Conservation (phyloP, 2,113 vertebrate species). For the Tauraco erythrolophus region DNA sequence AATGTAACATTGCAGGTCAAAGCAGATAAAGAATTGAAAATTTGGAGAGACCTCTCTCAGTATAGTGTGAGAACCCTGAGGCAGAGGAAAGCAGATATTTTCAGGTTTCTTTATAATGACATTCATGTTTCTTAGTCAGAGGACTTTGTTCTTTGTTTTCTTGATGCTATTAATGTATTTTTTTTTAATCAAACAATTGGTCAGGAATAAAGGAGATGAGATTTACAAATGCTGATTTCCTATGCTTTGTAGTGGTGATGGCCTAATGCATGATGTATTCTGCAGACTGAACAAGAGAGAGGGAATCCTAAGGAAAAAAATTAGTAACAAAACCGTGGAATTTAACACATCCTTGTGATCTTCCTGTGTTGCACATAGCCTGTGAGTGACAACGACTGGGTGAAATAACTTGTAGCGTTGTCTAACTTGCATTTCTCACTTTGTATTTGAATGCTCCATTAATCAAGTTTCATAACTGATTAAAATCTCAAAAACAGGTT, state of each 20-base stretch:
- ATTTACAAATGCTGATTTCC: not conserved
- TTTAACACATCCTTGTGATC: fast-evolving
- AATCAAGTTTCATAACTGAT: not conserved
- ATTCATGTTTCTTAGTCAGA: not conserved
- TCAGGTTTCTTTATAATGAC: fast-evolving
- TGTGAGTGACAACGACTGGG: not conserved
- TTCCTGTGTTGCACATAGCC: not conserved
- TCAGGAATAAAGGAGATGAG: not conserved
- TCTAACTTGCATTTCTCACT: not conserved
- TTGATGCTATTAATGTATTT: not conserved
- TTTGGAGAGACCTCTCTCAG: not conserved
- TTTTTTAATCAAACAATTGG: not conserved
- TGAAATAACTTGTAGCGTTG: not conserved
- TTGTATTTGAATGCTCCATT: not conserved
- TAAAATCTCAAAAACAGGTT: not conserved
- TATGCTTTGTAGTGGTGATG: not conserved
- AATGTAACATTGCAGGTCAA: not conserved
- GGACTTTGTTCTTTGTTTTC: not conserved
- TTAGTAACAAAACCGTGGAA: not conserved
- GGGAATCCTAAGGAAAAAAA: not conserved
- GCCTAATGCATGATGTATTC: not conserved
- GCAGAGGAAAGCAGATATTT: not conserved
- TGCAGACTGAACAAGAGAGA: not conserved
- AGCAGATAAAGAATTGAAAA: not conserved
- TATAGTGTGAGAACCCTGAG: not conserved